Evolutionary conservation across 2,113 vertebrate species (phyloP).

Genomic region (Neodon shergylaensis): DNA sequence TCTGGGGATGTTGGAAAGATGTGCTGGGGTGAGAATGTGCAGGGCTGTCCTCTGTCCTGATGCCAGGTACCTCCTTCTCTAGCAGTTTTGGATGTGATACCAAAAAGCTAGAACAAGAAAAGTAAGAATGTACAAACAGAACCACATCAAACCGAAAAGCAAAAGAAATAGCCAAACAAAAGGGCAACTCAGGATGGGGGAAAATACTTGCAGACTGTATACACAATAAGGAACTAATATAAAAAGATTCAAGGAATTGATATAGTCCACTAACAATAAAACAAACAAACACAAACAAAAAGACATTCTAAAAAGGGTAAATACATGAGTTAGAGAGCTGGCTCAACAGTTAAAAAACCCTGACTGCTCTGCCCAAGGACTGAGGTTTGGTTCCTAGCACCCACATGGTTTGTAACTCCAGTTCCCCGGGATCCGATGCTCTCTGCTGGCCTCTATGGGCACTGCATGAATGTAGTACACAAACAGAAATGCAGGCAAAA

Average conservation of each 20-base stretch:
- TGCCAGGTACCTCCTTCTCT: background rate
- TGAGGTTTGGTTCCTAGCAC: background rate
- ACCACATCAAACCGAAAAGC: background rate
- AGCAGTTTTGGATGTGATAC: background rate
- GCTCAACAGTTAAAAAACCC: background rate
- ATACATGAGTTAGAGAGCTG: background rate
- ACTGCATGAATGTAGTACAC: background rate
- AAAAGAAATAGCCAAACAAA: background rate
- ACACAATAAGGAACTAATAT: background rate
- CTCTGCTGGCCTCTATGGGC: background rate
- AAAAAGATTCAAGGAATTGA: background rate
- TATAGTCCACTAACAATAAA: background rate
- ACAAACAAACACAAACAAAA: background rate
- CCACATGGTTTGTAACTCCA: background rate
- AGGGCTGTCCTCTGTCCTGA: background rate
- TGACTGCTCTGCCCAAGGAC: background rate
- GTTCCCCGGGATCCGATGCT: background rate
- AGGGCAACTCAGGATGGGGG: background rate
- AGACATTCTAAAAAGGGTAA: background rate
- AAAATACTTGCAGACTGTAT: background rate
- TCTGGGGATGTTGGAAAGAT: background rate
- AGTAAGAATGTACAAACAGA: background rate
- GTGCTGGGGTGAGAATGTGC: background rate
- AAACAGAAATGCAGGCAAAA: background rate
- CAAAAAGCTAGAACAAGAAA: background rate